Evolutionary conservation across 2,797 vertebrate species (phyloP).

Genomic region (Lacerta agilis): DNA sequence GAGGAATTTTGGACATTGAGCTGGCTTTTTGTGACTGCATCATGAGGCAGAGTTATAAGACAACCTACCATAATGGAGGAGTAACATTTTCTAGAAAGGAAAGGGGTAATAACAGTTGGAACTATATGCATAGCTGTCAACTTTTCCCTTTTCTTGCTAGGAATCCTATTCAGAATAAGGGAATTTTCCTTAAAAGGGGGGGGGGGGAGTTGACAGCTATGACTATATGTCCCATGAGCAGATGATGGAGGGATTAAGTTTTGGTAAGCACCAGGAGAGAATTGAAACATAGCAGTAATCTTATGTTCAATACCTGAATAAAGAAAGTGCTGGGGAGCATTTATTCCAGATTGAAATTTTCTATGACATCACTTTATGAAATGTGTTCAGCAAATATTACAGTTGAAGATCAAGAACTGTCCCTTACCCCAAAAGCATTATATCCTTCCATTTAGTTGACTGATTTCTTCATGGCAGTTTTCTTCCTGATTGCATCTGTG

Average conservation of each 20-base stretch:
- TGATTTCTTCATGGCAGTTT: neutral
- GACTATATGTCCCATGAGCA: neutral
- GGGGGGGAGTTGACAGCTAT: too few relatives aligned
- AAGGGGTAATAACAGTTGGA: neutral
- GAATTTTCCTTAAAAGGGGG: too few relatives aligned
- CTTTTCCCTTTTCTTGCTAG: too few relatives aligned
- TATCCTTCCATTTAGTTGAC: neutral
- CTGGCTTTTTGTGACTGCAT: neutral
- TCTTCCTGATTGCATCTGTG: neutral
- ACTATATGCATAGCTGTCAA: too few relatives aligned
- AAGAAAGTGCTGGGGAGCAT: neutral
- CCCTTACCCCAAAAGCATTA: neutral
- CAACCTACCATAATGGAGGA: neutral
- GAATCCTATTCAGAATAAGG: too few relatives aligned
- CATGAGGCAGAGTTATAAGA: neutral
- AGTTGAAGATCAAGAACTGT: neutral
- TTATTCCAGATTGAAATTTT: neutral
- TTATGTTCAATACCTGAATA: neutral
- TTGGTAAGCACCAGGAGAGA: neutral
- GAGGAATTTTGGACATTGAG: neutral
- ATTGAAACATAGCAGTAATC: neutral
- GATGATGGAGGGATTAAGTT: neutral
- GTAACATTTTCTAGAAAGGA: neutral
- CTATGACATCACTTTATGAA: neutral
- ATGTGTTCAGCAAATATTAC: neutral